Conservation (phyloP, 2,797 vertebrate genomes). For the Oreochromis mossambicus region DNA sequence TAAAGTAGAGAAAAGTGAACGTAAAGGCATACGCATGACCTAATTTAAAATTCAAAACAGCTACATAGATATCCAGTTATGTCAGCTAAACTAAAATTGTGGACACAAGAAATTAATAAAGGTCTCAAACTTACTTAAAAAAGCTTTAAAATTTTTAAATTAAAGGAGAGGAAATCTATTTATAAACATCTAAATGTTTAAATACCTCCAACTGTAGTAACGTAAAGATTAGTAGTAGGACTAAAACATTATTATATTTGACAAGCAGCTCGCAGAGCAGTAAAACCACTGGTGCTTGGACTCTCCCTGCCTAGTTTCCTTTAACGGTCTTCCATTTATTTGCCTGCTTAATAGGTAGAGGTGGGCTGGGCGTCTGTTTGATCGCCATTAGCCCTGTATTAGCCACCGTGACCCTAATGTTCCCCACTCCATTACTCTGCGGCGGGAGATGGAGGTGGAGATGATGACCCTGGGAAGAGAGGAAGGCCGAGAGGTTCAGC, state of each 20-base stretch:
- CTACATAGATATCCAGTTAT: not conserved
- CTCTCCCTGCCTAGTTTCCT: slow-evolving; percentile 44
- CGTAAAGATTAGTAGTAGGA: not conserved
- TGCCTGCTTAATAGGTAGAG: slow-evolving; percentile 58
- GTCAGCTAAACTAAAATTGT: not conserved
- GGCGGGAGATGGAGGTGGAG: slow-evolving; percentile 49
- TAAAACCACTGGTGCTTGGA: slow-evolving; percentile 39
- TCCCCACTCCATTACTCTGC: slow-evolving; percentile 75
- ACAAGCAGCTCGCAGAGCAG: not conserved
- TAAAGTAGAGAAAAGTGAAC: not conserved
- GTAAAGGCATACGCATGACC: not conserved
- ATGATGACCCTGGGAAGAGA: slow-evolving; percentile 60
- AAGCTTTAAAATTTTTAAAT: not conserved
- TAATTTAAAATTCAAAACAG: not conserved
- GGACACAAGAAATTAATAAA: not conserved
- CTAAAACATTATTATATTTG: slow-evolving; percentile 9
- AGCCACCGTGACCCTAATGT: slow-evolving; percentile 76
- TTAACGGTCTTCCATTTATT: slow-evolving; percentile 51
- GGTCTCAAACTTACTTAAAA: not conserved
- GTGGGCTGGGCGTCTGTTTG: slow-evolving; percentile 63
- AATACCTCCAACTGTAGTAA: not conserved
- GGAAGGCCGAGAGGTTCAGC: slow-evolving; percentile 68
- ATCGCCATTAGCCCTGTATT: slow-evolving; percentile 75
- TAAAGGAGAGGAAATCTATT: not conserved
- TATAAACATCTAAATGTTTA: not conserved